phyloP scores from a whole-genome alignment of 2,797 vertebrate genomes.

The Microcaecilia unicolor region DNA sequence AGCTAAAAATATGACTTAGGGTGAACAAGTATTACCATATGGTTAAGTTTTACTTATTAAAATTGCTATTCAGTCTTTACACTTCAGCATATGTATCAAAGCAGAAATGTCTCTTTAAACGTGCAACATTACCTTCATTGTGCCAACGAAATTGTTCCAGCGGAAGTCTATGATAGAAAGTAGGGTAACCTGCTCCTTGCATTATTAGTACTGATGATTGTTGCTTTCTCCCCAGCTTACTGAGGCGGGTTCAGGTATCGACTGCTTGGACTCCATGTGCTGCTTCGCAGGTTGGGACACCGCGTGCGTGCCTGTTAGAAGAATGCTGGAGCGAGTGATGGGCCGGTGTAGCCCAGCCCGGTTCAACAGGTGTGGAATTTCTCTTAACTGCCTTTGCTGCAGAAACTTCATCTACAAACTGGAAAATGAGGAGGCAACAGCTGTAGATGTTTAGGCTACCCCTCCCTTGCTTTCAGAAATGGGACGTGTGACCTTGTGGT shows the following conservation, averaged over 20 bases:
- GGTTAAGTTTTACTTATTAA: too few relatives aligned
- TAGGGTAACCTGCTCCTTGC: too few relatives aligned
- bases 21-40: too few relatives aligned
- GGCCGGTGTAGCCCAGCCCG: slow-evolving; percentile 65
- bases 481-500: slow-evolving; percentile 17
- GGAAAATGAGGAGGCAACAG: slow-evolving; percentile 50
- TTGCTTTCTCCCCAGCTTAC: slow-evolving; percentile 59
- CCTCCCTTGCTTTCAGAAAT: slow-evolving; percentile 16
- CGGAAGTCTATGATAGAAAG: too few relatives aligned
- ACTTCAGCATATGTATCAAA: too few relatives aligned
- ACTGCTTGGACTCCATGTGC: slow-evolving; percentile 96
- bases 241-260: slow-evolving; percentile 74
- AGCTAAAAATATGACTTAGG: too few relatives aligned
- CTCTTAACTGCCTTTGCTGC: slow-evolving; percentile 65
- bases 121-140: too few relatives aligned
- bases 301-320: slow-evolving; percentile 76
- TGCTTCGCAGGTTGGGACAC: slow-evolving; percentile 87
- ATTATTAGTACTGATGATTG: too few relatives aligned
- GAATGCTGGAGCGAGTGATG: slow-evolving; percentile 82
- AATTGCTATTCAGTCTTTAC: too few relatives aligned
- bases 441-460: slow-evolving; percentile 39
- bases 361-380: slow-evolving; percentile 71
- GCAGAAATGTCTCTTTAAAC: too few relatives aligned
- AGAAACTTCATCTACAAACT: slow-evolving; percentile 55
- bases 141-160: too few relatives aligned